Percentiles rank a stretch among this genome's conserved stretches.
Evolutionary conservation across 1,140 invertebrate species (phyloP).

Genomic region (Heterodera carotae): DNA sequence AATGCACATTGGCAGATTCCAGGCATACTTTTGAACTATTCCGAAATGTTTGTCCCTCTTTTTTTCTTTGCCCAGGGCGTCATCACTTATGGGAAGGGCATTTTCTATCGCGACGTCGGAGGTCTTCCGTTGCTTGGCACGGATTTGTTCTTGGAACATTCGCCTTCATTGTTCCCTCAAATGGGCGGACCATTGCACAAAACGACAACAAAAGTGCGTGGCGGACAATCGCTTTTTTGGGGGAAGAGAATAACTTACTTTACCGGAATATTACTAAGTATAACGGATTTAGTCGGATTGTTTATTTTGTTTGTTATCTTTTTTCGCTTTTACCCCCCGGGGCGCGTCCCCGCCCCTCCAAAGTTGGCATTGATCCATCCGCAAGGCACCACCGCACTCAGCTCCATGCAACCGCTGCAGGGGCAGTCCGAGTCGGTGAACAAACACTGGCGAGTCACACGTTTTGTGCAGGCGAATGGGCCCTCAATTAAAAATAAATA

Average conservation of each 20-base stretch:
- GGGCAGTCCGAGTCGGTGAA: slow-evolving; percentile 28
- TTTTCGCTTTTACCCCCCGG: too few species aligned
- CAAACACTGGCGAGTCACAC: slow-evolving; percentile 47
- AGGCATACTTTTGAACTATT: too few species aligned
- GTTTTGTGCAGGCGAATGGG: slow-evolving; percentile 51
- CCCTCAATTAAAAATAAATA: too few species aligned
- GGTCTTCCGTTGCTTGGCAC: slow-evolving; percentile 34
- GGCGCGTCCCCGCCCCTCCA: too few species aligned
- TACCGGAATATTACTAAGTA: too few species aligned
- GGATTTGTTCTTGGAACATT: slow-evolving; percentile 35
- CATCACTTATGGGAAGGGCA: slow-evolving; percentile 49
- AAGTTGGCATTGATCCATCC: slow-evolving; percentile 45
- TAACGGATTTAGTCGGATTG: too few species aligned
- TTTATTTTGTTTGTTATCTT: too few species aligned
- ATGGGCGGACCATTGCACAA: slow-evolving; percentile 37
- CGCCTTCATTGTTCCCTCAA: slow-evolving; percentile 35
- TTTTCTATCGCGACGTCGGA: slow-evolving; percentile 45
- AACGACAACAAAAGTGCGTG: slow-evolving; percentile 33
- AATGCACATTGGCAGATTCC: slow-evolving; percentile 37
- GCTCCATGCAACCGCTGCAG: slow-evolving; percentile 41
- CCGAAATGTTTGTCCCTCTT: neutral
- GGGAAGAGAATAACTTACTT: too few species aligned
- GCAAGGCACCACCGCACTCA: slow-evolving; percentile 48
- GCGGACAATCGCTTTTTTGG: too few species aligned
- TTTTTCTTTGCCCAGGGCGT: slow-evolving; percentile 27